These are phyloP conservation scores for Torymus tubicola DNA, from an alignment of 2,888 invertebrate species.

Conservation along the genomic window DNA sequence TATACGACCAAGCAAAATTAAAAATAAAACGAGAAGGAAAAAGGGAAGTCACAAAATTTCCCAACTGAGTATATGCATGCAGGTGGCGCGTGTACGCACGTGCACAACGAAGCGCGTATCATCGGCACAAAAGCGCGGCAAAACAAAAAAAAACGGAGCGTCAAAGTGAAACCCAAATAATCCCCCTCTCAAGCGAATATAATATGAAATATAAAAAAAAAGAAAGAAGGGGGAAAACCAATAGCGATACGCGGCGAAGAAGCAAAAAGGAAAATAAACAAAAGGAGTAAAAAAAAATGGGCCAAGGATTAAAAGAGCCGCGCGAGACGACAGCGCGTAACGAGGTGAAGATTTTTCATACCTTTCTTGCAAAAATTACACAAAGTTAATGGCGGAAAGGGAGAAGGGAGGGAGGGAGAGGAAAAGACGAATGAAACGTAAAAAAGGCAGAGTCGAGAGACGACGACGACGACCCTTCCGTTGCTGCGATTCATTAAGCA, in stretches of 20 bases:
- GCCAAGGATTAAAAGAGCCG: conserved; percentile 4
- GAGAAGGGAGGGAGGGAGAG: not conserved
- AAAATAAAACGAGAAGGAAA: too few relatives aligned
- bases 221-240: not conserved
- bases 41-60: too few relatives aligned
- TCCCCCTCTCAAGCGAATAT: not conserved
- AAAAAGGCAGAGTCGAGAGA: too few relatives aligned
- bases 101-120: not conserved
- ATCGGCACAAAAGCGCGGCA: conserved; percentile 7
- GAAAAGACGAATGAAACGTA: not conserved
- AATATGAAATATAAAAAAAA: conserved; percentile 1
- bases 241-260: not conserved
- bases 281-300: not conserved
- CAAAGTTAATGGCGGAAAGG: conserved; percentile 33
- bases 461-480: too few relatives aligned
- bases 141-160: not conserved
- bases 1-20: too few relatives aligned
- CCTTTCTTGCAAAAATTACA: not conserved
- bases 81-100: too few relatives aligned
- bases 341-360: not conserved
- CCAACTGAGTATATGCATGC: too few relatives aligned
- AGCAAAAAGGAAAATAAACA: too few relatives aligned
- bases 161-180: conserved; percentile 13
- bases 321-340: conserved; percentile 14
- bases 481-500: conserved; percentile 45